Evolutionary conservation across 2,888 invertebrate species (phyloP), one percentile per base, ranked within the genome.

Genomic region (Scrobipalpa atriplicella): DNA sequence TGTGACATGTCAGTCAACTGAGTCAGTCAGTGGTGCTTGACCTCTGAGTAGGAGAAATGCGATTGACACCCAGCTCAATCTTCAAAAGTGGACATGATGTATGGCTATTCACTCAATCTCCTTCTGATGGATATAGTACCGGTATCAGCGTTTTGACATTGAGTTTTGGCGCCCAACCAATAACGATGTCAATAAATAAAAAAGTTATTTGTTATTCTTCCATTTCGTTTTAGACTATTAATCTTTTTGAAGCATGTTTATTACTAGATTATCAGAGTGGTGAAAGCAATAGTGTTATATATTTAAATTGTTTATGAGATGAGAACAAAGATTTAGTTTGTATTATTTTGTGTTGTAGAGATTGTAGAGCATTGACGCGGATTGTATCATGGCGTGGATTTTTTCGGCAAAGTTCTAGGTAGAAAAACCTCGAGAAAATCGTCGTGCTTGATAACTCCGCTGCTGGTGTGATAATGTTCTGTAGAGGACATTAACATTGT

Each of bases 31-130:
- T 43, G 16, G 8, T 52, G 19, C 18, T 54, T 54, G 54, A 54
- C 54, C 21, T 7, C 19, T 1, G 54, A 54, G 54, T 5, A n/a
- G 43, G 52, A 19, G 52, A 16, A n/a, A 54, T 54, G 47, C 47
- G n/a, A 54, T 21, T 54, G 54, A 54, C 21, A 21, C 18, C 18
- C 54, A 54, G 11, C 21, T 19, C 54, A 54, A 21, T 21, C 54
- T 21, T 54, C 19, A 54, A 54, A 54, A 54, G 54, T 54, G 54
- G 54, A 54, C 54, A 21, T 21, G 54, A 54, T 54, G 18, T 18
- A 54, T 19, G 11, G 21, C 21, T 1, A 8, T 21, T 21, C 54
- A 54, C 19, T 54, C 19, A 54, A 54, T 54, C 54, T 54, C 54
- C 52, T 54, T 1, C 19, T 21, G 54, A 54, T 54, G 18, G 21